phyloP scores from a whole-genome alignment of 2,797 vertebrate species.

The Epinephelus malabaricus region DNA sequence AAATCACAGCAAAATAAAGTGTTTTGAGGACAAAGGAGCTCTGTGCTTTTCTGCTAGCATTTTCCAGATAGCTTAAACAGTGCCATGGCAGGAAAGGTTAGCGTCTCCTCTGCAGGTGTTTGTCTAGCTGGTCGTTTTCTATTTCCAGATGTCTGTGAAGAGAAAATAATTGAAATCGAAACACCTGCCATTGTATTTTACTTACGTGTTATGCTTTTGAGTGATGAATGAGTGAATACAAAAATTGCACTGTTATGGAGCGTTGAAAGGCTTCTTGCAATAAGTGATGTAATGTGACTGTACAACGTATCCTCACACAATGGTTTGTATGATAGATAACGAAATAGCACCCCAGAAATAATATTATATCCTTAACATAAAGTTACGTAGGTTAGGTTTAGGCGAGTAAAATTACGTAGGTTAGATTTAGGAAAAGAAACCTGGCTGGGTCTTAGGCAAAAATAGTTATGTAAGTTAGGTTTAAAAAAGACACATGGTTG shows the following conservation, averaged over 20 bases:
- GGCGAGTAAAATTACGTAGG: no score
- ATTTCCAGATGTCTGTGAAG: conserved; percentile 8
- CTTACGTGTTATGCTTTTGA: background rate
- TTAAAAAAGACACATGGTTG: no score
- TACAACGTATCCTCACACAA: no score
- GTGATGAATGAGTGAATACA: background rate
- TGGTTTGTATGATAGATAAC: no score
- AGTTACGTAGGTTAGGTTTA: no score
- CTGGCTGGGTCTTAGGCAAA: no score
- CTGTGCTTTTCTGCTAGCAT: conserved; percentile 30
- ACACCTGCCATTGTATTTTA: conserved; percentile 8
- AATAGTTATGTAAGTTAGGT: no score
- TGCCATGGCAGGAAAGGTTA: background rate
- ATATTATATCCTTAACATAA: no score
- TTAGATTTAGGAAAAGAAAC: no score
- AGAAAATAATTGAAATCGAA: background rate
- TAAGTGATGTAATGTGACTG: background rate
- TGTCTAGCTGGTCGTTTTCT: conserved; percentile 27
- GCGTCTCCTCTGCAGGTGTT: background rate
- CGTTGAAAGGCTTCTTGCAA: background rate
- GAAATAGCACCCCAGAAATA: no score
- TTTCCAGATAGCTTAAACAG: conserved; percentile 53
- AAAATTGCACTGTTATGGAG: background rate
- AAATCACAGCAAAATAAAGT: conserved; percentile 50
- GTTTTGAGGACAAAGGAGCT: conserved; percentile 43